Percentiles rank a stretch among this genome's conserved stretches.
Conservation (phyloP, 2,888 invertebrate species). For the Nasonovia ribisnigri region DNA sequence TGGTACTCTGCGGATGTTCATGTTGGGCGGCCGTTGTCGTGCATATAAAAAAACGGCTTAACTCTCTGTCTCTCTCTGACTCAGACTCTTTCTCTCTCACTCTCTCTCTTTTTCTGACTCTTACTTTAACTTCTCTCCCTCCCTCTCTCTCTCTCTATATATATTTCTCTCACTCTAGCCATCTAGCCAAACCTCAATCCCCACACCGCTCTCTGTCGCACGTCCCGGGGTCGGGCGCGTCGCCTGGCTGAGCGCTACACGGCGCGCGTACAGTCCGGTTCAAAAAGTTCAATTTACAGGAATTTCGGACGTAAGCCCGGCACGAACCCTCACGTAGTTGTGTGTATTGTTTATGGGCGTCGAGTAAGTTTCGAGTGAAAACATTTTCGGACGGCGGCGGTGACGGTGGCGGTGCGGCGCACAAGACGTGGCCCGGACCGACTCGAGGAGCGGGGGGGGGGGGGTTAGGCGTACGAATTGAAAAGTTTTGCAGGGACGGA, state of each 20-base stretch:
- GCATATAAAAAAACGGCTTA: conserved; percentile 46
- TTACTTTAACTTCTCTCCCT: no score
- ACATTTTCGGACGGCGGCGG: background rate
- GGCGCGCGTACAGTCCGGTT: background rate
- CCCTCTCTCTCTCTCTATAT: background rate
- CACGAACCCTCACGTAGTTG: conserved; percentile 18
- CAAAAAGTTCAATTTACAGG: conserved; percentile 34
- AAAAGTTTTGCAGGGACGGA: conserved; percentile 58
- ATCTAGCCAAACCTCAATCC: background rate
- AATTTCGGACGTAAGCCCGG: conserved; percentile 35
- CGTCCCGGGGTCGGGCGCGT: background rate
- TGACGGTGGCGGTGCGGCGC: background rate
- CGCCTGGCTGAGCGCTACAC: background rate
- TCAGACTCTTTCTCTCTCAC: background rate
- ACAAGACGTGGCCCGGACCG: background rate
- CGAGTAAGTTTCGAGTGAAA: background rate
- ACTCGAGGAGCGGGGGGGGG: background rate
- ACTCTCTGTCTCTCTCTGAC: background rate
- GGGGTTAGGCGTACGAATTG: conserved; percentile 6
- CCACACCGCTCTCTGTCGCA: background rate
- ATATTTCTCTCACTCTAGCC: background rate
- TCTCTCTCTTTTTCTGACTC: no score
- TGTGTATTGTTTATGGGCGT: conserved; percentile 15
- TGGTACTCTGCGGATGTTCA: conserved; percentile 28
- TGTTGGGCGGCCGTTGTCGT: conserved; percentile 3